Evolutionary conservation across 2,797 vertebrate genomes (phyloP).

Genomic region (Coracias cyanogaster): DNA sequence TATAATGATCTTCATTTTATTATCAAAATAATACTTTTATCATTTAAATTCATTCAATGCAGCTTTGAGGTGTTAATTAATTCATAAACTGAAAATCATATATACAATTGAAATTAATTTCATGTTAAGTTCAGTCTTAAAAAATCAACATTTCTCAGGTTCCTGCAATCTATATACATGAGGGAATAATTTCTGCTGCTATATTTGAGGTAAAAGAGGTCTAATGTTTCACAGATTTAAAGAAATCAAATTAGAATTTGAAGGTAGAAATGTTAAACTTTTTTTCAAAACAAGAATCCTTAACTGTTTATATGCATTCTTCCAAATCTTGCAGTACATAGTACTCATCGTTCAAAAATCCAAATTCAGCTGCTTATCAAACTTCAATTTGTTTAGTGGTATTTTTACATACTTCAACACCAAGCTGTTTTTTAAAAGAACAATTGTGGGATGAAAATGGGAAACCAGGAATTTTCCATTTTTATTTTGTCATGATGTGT

Average conservation of each 20-base stretch:
- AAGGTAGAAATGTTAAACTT: neutral
- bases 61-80: neutral
- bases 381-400: neutral
- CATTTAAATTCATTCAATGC: neutral
- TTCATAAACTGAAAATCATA: neutral
- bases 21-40: neutral
- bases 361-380: neutral
- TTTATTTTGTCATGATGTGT: neutral
- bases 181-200: neutral
- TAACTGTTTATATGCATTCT: neutral
- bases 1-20: neutral
- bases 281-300: neutral
- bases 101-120: neutral
- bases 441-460: neutral
- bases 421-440: neutral
- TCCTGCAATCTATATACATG: neutral
- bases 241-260: neutral
- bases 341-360: neutral
- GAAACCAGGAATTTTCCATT: slow-evolving; percentile 2
- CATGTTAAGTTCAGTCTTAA: neutral
- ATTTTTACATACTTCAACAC: neutral
- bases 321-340: neutral
- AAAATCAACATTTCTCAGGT: neutral
- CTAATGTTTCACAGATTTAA: neutral
- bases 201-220: neutral